A percentile compares a stretch with the other conserved stretches of the same genome.
Conservation (phyloP, 1,140 invertebrate genomes). For the Cyclargus thomasi region DNA sequence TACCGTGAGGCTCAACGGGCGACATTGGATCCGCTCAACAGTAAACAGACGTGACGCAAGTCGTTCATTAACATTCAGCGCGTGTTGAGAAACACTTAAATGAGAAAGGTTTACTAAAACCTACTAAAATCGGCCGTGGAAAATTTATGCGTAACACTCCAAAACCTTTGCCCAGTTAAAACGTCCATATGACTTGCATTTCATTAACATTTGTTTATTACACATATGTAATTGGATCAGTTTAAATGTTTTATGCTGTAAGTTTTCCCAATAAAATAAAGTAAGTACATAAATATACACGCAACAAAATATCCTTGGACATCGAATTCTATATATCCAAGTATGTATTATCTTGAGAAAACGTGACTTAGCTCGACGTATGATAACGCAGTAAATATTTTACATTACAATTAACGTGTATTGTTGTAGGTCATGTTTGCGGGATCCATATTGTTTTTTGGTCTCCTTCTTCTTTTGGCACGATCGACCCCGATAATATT, state of each 20-base stretch:
- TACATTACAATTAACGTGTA: background rate
- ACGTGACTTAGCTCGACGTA: background rate
- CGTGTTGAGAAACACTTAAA: background rate
- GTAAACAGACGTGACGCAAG: background rate
- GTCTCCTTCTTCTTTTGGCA: background rate
- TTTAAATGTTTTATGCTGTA: no score
- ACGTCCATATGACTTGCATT: no score
- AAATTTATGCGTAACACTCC: background rate
- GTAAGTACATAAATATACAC: background rate
- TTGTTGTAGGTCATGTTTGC: constrained; percentile 26
- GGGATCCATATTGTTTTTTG: background rate
- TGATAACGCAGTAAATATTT: background rate
- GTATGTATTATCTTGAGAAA: background rate
- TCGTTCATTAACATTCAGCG: background rate
- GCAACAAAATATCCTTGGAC: background rate
- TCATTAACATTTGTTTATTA: no score
- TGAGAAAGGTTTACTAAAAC: background rate
- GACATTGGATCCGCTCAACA: background rate
- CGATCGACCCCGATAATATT: background rate
- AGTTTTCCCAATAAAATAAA: no score
- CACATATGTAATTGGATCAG: no score
- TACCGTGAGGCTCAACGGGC: background rate
- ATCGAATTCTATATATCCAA: background rate
- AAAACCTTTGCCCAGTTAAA: no score
- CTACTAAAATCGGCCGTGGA: background rate